Evolutionary conservation across 53 echinoderm and acorn worm genomes (phyloP).

Genomic region (Crossaster papposus): DNA sequence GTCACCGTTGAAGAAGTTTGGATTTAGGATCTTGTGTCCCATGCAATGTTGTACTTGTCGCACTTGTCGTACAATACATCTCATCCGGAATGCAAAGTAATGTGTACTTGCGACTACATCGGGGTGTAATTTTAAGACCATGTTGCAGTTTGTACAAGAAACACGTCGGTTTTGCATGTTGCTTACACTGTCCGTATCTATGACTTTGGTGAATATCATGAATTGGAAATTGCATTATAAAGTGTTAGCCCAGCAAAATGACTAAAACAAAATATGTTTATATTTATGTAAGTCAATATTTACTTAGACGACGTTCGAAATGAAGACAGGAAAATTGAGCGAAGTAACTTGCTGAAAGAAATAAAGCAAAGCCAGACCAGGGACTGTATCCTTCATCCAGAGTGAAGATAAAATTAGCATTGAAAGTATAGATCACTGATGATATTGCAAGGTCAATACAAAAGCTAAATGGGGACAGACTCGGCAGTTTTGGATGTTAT

Average conservation of each 20-base stretch:
- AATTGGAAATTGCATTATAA: background rate
- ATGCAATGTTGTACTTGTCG: slow-evolving; percentile 23
- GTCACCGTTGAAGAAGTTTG: slow-evolving; percentile 44
- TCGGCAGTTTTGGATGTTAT: no score
- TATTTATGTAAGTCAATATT: no score
- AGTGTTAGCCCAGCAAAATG: background rate
- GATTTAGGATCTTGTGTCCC: slow-evolving; percentile 53
- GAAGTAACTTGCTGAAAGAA: no score
- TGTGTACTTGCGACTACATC: background rate
- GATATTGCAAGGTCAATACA: no score
- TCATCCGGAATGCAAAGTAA: slow-evolving; percentile 47
- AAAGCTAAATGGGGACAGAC: no score
- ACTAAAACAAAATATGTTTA: no score
- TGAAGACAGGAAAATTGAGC: no score
- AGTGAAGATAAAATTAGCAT: no score
- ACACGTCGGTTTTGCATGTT: slow-evolving; percentile 21
- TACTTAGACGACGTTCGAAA: no score
- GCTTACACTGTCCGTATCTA: slow-evolving; percentile 14
- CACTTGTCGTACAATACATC: slow-evolving; percentile 5
- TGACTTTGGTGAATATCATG: slow-evolving; percentile 14
- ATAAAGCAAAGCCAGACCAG: no score
- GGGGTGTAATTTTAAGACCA: slow-evolving; percentile 4
- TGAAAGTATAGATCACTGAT: no score
- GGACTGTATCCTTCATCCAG: no score
- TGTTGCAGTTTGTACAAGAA: slow-evolving; percentile 35